Conservation (phyloP, 2,113 vertebrate genomes). For the Gymnobelideus leadbeateri region DNA sequence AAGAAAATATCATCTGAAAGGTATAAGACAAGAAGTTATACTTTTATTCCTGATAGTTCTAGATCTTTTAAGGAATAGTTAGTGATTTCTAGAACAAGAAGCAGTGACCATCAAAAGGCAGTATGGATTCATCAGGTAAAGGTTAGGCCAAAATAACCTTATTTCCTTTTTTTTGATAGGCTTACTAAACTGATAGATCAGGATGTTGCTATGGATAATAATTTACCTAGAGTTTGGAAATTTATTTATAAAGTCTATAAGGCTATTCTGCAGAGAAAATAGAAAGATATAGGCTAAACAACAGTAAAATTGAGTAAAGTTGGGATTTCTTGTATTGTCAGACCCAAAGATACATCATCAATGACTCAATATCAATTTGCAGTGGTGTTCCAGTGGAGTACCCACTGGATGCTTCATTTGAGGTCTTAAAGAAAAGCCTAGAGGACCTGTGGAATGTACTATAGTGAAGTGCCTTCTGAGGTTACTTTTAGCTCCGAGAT, state of each 20-base stretch:
- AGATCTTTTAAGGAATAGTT: background rate
- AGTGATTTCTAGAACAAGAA: background rate
- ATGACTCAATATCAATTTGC: background rate
- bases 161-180: background rate
- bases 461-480: background rate
- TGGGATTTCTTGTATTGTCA: background rate
- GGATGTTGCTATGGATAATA: background rate
- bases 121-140: background rate
- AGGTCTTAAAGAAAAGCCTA: background rate
- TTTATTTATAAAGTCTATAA: too few species aligned
- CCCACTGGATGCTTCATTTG: background rate
- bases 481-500: too few species aligned
- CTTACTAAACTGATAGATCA: background rate
- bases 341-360: background rate
- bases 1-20: background rate
- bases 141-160: background rate
- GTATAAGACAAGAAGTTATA: background rate
- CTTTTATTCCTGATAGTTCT: background rate
- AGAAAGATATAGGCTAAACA: background rate
- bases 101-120: background rate
- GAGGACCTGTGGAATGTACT: background rate
- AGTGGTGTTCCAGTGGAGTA: background rate
- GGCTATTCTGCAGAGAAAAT: background rate
- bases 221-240: too few species aligned
- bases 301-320: background rate